Base-by-base conservation (phyloP, 2,888 invertebrate species). In the Rhynchonema sp. region DNA sequence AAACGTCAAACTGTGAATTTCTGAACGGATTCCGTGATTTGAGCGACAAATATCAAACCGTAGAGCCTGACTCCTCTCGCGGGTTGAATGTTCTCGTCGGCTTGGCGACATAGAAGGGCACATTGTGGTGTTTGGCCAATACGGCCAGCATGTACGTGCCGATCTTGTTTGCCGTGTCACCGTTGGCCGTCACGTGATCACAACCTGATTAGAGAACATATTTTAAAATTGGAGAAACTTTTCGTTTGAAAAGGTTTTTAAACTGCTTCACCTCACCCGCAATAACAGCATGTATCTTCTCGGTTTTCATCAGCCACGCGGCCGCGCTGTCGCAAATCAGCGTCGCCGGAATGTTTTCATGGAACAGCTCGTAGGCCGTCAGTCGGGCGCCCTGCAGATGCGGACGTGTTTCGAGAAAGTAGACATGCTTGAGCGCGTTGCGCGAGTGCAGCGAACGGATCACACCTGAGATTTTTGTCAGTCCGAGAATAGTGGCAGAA, bases 141-240 rank as follows among this genome's bases (percentile, higher is more conserved):
- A 96, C 85, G 0, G 94, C 91, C 71, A 96, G 84, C 79, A 74
- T 73, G 66, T 75, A 77, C 2, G 77, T 77, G 30, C 72, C 96
- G 72, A 96, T 92, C 81, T 98, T 98, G 74, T 98, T 98, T 0
- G 96, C 96, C 0, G 94, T 94, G 74, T 99, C 96, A 0, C 98
- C 98, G 75, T 98, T 98, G 1, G 84, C 83, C 22, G 87, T 89
- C 38, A 91, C 89, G 73, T 96, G 81, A 74, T 98, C 98, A 56
- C 96, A 96, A 25, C 71, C 69, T 69, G 27, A n/a, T n/a, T n/a
- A n/a, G n/a, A n/a, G n/a, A n/a, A n/a, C n/a, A n/a, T n/a, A n/a
- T n/a, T n/a, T n/a, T 55, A 64, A 49, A 25, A 27, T 23, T 23
- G 23, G 3, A 6, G 49, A 23, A 17, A 49, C 49, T 3, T 49